A percentile compares a stretch with the other conserved stretches of the same genome.
Conservation (phyloP, 2,888 invertebrate genomes). For the Nymphalis urticae region DNA sequence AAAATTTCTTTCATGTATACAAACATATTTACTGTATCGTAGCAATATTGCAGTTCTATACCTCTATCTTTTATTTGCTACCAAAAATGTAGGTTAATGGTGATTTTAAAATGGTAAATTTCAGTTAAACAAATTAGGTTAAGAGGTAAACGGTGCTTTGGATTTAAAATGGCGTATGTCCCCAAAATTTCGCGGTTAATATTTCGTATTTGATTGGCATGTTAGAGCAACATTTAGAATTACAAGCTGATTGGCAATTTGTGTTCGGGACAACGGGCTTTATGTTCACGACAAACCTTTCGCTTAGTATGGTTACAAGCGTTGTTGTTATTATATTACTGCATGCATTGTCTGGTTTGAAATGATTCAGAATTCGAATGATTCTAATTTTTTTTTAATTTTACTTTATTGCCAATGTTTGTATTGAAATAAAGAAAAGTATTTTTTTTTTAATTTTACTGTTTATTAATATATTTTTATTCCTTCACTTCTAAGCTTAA, state of each 20-base stretch:
- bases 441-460: too few species aligned
- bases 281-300: slow-evolving; percentile 1
- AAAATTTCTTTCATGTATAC: too few species aligned
- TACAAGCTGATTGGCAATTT: slow-evolving; percentile 17
- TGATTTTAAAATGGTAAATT: slow-evolving; percentile 26
- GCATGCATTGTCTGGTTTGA: neutral
- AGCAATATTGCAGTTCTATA: neutral
- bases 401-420: too few species aligned
- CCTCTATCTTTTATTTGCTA: slow-evolving; percentile 10
- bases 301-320: neutral
- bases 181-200: slow-evolving; percentile 20
- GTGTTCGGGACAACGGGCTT: neutral
- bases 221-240: slow-evolving; percentile 1
- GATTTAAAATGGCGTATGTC: slow-evolving; percentile 21
- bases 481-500: too few species aligned
- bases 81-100: slow-evolving; percentile 30
- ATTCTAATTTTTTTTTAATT: too few species aligned
- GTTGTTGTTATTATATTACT: neutral
- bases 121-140: slow-evolving; percentile 24
- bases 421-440: too few species aligned
- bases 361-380: too few species aligned
- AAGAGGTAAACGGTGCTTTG: slow-evolving; percentile 22
- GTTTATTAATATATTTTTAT: too few species aligned
- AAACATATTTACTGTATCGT: neutral
- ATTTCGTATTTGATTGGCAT: slow-evolving; percentile 16